Conservation (phyloP, 2,113 vertebrate species). For the Lepisosteus oculatus region DNA sequence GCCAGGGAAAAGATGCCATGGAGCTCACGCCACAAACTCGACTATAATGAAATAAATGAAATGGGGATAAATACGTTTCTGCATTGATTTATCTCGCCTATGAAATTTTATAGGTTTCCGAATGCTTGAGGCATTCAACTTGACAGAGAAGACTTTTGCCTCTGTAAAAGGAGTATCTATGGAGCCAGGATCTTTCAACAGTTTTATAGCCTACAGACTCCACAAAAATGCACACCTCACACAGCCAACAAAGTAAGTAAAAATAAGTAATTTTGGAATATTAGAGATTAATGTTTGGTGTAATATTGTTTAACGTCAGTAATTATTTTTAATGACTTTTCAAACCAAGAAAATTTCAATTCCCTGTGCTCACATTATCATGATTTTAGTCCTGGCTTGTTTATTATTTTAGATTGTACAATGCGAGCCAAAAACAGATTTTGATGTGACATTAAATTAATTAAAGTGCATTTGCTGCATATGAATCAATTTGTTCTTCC, state of each 20-base stretch:
- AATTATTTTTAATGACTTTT: constrained; percentile 45
- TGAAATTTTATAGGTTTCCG: constrained; percentile 77
- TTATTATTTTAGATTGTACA: constrained; percentile 38
- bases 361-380: constrained; percentile 24
- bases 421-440: background rate
- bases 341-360: constrained; percentile 22
- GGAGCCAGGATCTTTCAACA: constrained; percentile 93
- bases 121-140: constrained; percentile 95
- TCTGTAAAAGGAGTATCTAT: constrained; percentile 83
- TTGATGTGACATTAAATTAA: background rate
- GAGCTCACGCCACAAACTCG: too few species aligned
- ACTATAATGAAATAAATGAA: too few species aligned
- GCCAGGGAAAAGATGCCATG: too few species aligned
- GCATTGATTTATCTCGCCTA: too few species aligned
- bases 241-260: constrained; percentile 83
- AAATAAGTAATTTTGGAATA: background rate
- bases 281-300: background rate
- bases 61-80: too few species aligned
- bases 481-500: background rate
- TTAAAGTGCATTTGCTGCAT: background rate
- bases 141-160: constrained; percentile 88
- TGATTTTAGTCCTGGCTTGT: constrained; percentile 12
- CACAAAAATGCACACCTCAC: constrained; percentile 86
- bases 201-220: constrained; percentile 81
- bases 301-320: constrained; percentile 14